Evolutionary conservation across 2,888 invertebrate genomes (phyloP), one percentile per base, ranked within the genome.

Genomic region (Nysson spinosus): DNA sequence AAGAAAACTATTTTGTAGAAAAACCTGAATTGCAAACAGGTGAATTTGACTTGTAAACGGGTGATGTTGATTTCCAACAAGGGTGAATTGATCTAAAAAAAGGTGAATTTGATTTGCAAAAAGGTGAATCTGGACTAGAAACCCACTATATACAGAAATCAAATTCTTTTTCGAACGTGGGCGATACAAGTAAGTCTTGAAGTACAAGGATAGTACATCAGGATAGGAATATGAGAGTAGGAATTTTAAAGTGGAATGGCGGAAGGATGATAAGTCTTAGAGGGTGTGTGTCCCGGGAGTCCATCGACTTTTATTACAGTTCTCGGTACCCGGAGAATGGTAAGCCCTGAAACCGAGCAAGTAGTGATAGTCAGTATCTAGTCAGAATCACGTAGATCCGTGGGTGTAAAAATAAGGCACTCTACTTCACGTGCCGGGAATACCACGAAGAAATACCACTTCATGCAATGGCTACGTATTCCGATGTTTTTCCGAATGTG

Each of bases 321-420:
- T 30, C 9, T 42, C 30, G 20, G 17, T 26, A 11, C 32, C 39
- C 9, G 24, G 28, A 20, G 37, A 49, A 17, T 35, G 20, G 37
- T 34, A 37, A 35, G 17, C 39, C 35, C 12, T 26, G 14, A 28
- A 22, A 32, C 35, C 19, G 47, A 5, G 4, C 28, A 32, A 69
- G 71, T 69, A 43, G 69, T 69, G 60, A 52, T 58, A 43, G 69
- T 64, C 58, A 24, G 34, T 51, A 49, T n/a, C 12, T 26, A 7
- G 58, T 37, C 74, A 11, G 56, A 22, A 62, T 14, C 69, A 61
- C 69, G 60, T 69, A 65, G 35, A 40, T 37, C 34, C 50, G 34
- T 46, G 22, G 32, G 49, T 49, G 52, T 46, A 62, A 68, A 69
- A 69, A 42, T 68, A 68, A 68, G 49, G 32, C 42, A 42, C 35